These are phyloP conservation scores for Lepidocyrtoides sp. DNA, from an alignment of 2,888 invertebrate species.

Conservation along the genomic window DNA sequence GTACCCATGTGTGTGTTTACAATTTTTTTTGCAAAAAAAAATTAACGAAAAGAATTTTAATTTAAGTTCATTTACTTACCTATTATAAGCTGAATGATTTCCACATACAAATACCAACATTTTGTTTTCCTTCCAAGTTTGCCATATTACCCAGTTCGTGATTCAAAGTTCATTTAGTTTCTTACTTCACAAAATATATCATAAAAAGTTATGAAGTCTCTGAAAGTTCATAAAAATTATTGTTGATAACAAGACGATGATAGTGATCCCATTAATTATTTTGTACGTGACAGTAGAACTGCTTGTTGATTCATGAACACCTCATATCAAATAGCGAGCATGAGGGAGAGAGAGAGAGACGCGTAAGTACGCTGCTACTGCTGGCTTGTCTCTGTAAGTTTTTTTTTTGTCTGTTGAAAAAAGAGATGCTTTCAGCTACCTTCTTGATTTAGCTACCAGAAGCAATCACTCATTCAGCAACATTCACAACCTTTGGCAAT, in stretches of 20 bases:
- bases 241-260: constrained; percentile 48
- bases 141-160: constrained; percentile 6
- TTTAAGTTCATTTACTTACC: too few species aligned
- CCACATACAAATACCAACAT: constrained; percentile 81
- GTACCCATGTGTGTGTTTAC: too few species aligned
- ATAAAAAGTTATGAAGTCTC: constrained; percentile 51
- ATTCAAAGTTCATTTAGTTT: not conserved
- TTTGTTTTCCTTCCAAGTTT: constrained; percentile 20
- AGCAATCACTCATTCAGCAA: constrained; percentile 63
- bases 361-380: constrained; percentile 1
- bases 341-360: constrained; percentile 21
- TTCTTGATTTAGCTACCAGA: constrained; percentile 35
- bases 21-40: too few species aligned
- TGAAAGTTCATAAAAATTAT: constrained; percentile 39
- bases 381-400: not conserved
- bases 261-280: constrained; percentile 75
- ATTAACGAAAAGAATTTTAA: too few species aligned
- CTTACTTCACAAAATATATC: constrained; percentile 5
- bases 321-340: not conserved
- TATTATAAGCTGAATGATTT: constrained; percentile 78
- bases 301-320: constrained; percentile 59
- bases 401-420: not conserved
- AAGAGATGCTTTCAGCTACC: not conserved
- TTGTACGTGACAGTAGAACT: constrained; percentile 69
- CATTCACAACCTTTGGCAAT: constrained; percentile 77